Conservation (phyloP, 1,140 invertebrate genomes). For the Drosophila lowei region DNA sequence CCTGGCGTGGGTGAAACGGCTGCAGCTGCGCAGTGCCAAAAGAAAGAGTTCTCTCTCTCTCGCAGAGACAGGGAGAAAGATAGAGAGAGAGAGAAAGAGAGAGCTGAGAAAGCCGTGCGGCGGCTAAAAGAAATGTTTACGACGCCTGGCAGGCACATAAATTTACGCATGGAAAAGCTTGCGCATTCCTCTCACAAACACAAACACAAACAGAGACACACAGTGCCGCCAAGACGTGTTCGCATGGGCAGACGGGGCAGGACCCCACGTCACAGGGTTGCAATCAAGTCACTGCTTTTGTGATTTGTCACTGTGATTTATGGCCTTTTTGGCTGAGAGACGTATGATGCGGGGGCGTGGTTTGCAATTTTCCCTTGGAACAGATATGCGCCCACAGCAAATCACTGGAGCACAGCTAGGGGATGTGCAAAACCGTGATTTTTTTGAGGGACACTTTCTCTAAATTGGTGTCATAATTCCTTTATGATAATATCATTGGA, state of each 20-base stretch:
- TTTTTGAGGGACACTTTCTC: too few species aligned
- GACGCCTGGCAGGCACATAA: constrained; percentile 75
- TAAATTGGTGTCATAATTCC: too few species aligned
- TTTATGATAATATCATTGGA: too few species aligned
- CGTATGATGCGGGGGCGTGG: not conserved
- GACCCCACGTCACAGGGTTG: constrained; percentile 28
- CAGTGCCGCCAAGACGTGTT: too few species aligned
- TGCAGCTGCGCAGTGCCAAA: constrained; percentile 66
- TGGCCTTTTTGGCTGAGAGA: constrained; percentile 5
- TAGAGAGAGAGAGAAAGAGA: constrained; percentile 8
- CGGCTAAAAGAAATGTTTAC: constrained; percentile 74
- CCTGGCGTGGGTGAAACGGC: constrained; percentile 74
- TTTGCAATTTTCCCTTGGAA: not conserved
- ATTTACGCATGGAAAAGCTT: constrained; percentile 77
- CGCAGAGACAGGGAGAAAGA: not conserved
- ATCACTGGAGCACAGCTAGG: too few species aligned
- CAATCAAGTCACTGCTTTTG: constrained; percentile 45
- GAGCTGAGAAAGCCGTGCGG: constrained; percentile 60
- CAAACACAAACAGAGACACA: constrained; percentile 1
- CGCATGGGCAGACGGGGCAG: not conserved
- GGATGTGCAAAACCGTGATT: too few species aligned
- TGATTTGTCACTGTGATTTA: constrained; percentile 68
- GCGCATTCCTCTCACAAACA: constrained; percentile 47
- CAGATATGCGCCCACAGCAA: too few species aligned
- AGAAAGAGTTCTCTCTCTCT: not conserved